These are phyloP conservation scores for Miltochrista miniata DNA, from an alignment of 2,888 invertebrate genomes.

Conservation along the genomic window DNA sequence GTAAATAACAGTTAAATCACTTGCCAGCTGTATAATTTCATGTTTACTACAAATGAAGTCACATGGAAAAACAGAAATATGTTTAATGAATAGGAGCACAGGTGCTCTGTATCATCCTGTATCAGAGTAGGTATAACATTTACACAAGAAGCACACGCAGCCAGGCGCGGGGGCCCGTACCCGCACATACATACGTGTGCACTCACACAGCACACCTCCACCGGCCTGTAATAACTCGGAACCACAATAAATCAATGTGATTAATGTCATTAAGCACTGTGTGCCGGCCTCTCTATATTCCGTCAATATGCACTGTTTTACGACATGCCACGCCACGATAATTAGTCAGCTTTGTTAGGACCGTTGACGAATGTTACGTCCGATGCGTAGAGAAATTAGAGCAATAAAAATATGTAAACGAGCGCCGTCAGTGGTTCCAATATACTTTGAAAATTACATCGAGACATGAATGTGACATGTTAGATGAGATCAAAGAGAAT, in stretches of 20 bases:
- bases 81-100: conserved; percentile 31
- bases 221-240: conserved; percentile 84
- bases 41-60: conserved; percentile 1
- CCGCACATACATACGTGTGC: conserved; percentile 47
- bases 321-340: conserved; percentile 81
- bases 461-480: conserved; percentile 58
- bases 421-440: conserved; percentile 45
- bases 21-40: conserved; percentile 6
- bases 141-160: conserved; percentile 72
- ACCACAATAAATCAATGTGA: conserved; percentile 85
- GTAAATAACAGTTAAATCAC: conserved; percentile 6
- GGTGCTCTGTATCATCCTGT: conserved; percentile 66
- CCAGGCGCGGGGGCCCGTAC: conserved; percentile 41
- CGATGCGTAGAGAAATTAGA: conserved; percentile 56
- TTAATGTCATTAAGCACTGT: conserved; percentile 84
- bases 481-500: conserved; percentile 74
- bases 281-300: conserved; percentile 84
- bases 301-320: conserved; percentile 84
- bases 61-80: conserved; percentile 1
- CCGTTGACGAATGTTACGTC: conserved; percentile 68
- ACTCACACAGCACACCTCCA: conserved; percentile 62
- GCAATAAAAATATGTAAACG: conserved; percentile 60
- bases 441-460: conserved; percentile 42
- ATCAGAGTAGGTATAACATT: conserved; percentile 62
- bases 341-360: conserved; percentile 83